A percentile compares a stretch with the other conserved stretches of the same genome.
phyloP scores from a whole-genome alignment of 2,888 invertebrate species.

The Catocala fraxini region DNA sequence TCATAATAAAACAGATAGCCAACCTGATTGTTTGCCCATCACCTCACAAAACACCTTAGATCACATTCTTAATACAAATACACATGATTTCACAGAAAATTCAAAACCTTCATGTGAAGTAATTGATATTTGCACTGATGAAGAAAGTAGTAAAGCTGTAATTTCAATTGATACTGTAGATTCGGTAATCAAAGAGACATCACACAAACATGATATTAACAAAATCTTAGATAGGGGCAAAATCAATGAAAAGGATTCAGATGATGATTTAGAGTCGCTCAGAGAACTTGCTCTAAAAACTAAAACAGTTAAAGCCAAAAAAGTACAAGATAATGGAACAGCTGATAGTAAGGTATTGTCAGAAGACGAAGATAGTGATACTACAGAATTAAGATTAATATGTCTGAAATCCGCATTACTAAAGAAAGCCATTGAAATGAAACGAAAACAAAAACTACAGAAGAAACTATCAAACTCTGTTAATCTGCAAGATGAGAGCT shows the following conservation, averaged over 20 bases:
- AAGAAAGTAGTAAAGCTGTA: slow-evolving; percentile 46
- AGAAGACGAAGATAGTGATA: slow-evolving; percentile 88
- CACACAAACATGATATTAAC: slow-evolving; percentile 25
- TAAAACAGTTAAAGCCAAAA: slow-evolving; percentile 66
- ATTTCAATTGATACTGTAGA: slow-evolving; percentile 53
- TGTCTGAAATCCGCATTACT: slow-evolving; percentile 90
- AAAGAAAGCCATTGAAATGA: slow-evolving; percentile 89
- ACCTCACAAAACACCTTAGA: slow-evolving; percentile 39
- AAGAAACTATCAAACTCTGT: slow-evolving; percentile 74
- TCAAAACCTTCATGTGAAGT: slow-evolving; percentile 47
- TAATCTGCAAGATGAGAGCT: slow-evolving; percentile 67
- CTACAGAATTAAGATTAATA: slow-evolving; percentile 88
- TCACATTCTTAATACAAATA: slow-evolving; percentile 24
- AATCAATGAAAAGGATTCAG: slow-evolving; percentile 67
- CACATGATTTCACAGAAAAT: slow-evolving; percentile 31
- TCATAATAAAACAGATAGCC: slow-evolving; percentile 26
- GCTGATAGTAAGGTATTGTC: slow-evolving; percentile 58
- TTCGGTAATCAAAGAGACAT: slow-evolving; percentile 40
- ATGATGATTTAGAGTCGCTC: slow-evolving; percentile 81
- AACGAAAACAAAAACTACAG: slow-evolving; percentile 77
- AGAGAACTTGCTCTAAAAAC: slow-evolving; percentile 82
- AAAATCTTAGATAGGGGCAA: slow-evolving; percentile 30
- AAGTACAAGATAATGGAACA: slow-evolving; percentile 33
- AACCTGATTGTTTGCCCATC: slow-evolving; percentile 39
- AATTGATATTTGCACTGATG: slow-evolving; percentile 64